A percentile compares a stretch with the other conserved stretches of the same genome.
Evolutionary conservation across 92 coral and sea anemone species (phyloP).

Genomic region (Metridium senile): DNA sequence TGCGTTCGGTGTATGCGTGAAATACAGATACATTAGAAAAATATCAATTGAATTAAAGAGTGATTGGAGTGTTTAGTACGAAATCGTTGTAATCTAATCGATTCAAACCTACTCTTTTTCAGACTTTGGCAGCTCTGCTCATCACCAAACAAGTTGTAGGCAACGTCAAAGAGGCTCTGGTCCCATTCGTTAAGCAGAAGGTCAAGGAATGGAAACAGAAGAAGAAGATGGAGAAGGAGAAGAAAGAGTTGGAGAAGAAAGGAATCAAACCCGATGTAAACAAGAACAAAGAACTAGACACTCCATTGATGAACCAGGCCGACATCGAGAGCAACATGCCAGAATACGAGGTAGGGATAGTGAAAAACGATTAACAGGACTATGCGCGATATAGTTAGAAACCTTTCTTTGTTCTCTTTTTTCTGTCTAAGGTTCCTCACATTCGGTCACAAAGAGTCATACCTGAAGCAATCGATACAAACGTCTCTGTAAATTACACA

Average conservation of each 20-base stretch:
- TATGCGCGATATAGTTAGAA: too few relatives aligned
- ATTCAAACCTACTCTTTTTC: neutral
- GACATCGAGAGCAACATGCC: slow-evolving; percentile 96
- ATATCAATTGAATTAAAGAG: too few relatives aligned
- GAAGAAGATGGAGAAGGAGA: slow-evolving; percentile 89
- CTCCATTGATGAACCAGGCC: slow-evolving; percentile 93
- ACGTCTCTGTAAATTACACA: too few relatives aligned
- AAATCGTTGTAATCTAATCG: too few relatives aligned
- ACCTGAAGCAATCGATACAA: too few relatives aligned
- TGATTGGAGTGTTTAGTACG: too few relatives aligned
- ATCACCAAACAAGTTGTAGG: slow-evolving; percentile 99
- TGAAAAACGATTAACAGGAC: neutral
- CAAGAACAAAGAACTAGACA: slow-evolving; percentile 89
- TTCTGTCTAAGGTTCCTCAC: too few relatives aligned
- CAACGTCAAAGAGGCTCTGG: slow-evolving; percentile 92
- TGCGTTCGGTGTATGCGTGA: too few relatives aligned
- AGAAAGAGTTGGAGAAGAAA: slow-evolving; percentile 78
- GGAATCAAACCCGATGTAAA: slow-evolving; percentile 44
- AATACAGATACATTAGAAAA: too few relatives aligned
- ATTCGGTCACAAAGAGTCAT: too few relatives aligned
- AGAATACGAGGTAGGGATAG: slow-evolving; percentile 80
- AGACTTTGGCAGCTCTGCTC: slow-evolving; percentile 94
- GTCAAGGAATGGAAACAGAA: slow-evolving; percentile 97
- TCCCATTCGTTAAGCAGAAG: slow-evolving; percentile 96
- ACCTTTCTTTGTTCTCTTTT: too few relatives aligned